phyloP scores from a whole-genome alignment of 1,140 invertebrate species.

The Homarus americanus region DNA sequence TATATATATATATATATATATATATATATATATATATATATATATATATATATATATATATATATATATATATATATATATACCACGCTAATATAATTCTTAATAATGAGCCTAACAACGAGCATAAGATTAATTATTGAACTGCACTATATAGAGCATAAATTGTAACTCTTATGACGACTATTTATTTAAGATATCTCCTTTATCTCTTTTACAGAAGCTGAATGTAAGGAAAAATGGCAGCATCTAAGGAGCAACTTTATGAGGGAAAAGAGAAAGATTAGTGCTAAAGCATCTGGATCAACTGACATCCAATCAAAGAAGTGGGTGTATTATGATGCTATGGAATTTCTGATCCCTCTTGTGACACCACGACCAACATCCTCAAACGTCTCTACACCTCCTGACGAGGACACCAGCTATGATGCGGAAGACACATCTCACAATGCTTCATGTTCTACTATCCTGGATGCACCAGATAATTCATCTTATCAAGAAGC shows the following conservation, averaged over 20 bases:
- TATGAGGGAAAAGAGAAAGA: conserved; percentile 45
- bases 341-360: conserved; percentile 44
- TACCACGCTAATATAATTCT: too few species aligned
- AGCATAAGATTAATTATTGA: too few species aligned
- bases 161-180: too few species aligned
- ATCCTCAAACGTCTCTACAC: conserved; percentile 28
- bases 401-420: conserved; percentile 21
- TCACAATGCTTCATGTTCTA: conserved; percentile 38
- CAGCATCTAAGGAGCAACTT: conserved; percentile 31
- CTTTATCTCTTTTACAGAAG: conserved; percentile 49
- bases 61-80: too few species aligned
- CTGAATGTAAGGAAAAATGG: conserved; percentile 34
- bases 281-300: conserved; percentile 25
- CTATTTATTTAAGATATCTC: too few species aligned
- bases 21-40: conserved; percentile 24
- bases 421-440: conserved; percentile 36
- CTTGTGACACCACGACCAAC: conserved; percentile 15
- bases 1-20: conserved; percentile 24
- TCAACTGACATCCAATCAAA: conserved; percentile 41
- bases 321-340: conserved; percentile 37
- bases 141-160: too few species aligned
- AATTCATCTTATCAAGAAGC: conserved; percentile 14
- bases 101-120: too few species aligned
- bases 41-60: conserved; percentile 24
- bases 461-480: conserved; percentile 14